Evolutionary conservation across 2,113 vertebrate species (phyloP).

Genomic region (Garra rufa): DNA sequence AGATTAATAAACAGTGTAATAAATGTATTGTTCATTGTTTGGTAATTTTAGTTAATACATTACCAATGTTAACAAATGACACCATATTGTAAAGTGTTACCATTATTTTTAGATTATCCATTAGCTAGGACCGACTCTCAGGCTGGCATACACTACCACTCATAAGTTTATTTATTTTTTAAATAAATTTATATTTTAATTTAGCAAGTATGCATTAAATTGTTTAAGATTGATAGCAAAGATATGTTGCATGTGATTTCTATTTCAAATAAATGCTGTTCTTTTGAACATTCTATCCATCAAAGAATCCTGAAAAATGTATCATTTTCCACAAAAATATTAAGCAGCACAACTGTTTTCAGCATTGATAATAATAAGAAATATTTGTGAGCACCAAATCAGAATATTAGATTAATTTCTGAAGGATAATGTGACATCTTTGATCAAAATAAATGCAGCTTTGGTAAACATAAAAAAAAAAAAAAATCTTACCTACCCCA

Average conservation of each 20-base stretch:
- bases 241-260: not conserved
- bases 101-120: not conserved
- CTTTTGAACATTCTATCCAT: not conserved
- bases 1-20: no score
- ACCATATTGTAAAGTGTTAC: no score
- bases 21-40: no score
- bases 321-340: not conserved
- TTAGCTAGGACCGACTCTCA: not conserved
- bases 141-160: not conserved
- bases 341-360: not conserved
- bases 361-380: not conserved
- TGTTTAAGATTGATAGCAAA: not conserved
- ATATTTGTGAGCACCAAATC: not conserved
- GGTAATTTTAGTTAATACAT: no score
- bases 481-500: not conserved
- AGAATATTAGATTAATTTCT: not conserved
- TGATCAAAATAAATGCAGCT: not conserved
- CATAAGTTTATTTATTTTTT: not conserved
- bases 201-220: not conserved
- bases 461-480: not conserved
- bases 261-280: not conserved
- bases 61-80: no score
- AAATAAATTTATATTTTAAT: not conserved
- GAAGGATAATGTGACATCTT: not conserved
- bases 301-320: not conserved